These are phyloP conservation scores for Sinodicranocentrus sp. DNA, from an alignment of 2,888 invertebrate species.

Conservation along the genomic window DNA sequence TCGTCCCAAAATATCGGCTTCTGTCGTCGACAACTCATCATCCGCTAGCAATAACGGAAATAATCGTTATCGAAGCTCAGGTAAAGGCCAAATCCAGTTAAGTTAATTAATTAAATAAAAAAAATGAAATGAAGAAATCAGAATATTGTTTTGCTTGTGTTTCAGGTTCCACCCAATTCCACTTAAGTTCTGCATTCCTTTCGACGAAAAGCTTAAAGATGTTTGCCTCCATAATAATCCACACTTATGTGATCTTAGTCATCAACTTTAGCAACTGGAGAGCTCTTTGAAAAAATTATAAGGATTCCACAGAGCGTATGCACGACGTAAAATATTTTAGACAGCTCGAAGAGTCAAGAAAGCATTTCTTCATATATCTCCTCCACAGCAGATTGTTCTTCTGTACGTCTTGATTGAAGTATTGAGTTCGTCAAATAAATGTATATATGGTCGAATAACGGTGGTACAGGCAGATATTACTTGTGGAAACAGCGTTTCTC, in stretches of 20 bases:
- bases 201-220: constrained; percentile 38
- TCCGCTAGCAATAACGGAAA: constrained; percentile 58
- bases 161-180: constrained; percentile 47
- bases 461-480: too few species aligned
- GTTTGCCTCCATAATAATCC: constrained; percentile 34
- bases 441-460: too few species aligned
- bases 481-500: too few species aligned
- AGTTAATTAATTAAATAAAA: too few species aligned
- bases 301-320: too few species aligned
- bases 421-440: background rate
- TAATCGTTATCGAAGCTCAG: constrained; percentile 60
- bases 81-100: too few species aligned
- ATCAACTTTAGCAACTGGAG: constrained; percentile 11
- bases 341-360: constrained; percentile 3
- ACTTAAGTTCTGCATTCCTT: constrained; percentile 28
- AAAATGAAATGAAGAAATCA: background rate
- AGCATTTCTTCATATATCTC: too few species aligned
- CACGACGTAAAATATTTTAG: too few species aligned
- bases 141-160: constrained; percentile 4
- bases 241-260: constrained; percentile 14
- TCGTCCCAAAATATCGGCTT: constrained; percentile 64
- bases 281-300: constrained; percentile 38
- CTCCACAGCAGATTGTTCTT: background rate
- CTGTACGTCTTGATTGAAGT: background rate
- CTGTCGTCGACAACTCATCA: constrained; percentile 66